Percentiles rank a stretch among this genome's conserved stretches.
Conservation (phyloP, 64 coral and sea anemone species). For the Acropora tenuis region DNA sequence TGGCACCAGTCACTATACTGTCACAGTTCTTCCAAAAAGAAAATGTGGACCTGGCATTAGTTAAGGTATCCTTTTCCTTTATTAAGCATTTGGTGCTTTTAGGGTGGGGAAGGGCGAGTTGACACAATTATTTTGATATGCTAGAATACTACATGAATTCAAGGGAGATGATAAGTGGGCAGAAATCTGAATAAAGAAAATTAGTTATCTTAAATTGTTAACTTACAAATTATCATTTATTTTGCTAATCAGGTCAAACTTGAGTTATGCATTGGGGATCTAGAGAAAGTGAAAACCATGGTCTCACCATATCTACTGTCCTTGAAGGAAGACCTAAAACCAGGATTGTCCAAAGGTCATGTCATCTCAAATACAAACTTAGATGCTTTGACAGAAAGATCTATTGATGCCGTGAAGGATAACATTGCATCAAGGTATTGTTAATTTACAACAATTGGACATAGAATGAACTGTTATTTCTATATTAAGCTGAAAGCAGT, state of each 20-base stretch:
- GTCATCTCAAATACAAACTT: background rate
- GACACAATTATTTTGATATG: too few relatives aligned
- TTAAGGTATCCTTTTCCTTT: background rate
- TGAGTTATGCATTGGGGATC: background rate
- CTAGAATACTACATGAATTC: too few relatives aligned
- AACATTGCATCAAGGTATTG: background rate
- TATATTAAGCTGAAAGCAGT: too few relatives aligned
- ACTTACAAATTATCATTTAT: background rate
- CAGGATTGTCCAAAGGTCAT: background rate
- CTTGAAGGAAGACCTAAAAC: background rate
- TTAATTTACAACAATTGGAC: too few relatives aligned
- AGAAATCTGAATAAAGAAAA: too few relatives aligned
- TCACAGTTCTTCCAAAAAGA: slow-evolving; percentile 3
- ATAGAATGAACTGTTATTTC: too few relatives aligned
- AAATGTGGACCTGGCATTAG: background rate
- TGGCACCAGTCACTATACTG: background rate
- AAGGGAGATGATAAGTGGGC: too few relatives aligned
- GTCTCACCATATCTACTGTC: background rate
- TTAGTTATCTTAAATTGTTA: too few relatives aligned
- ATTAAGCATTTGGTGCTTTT: too few relatives aligned
- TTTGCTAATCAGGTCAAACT: background rate
- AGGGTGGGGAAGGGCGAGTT: too few relatives aligned
- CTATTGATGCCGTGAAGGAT: background rate
- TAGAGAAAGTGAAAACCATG: background rate
- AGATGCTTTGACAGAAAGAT: background rate